Evolutionary conservation across 1,140 invertebrate species (phyloP), one percentile per base, ranked within the genome.

Genomic region (Drosophila micromelanica): DNA sequence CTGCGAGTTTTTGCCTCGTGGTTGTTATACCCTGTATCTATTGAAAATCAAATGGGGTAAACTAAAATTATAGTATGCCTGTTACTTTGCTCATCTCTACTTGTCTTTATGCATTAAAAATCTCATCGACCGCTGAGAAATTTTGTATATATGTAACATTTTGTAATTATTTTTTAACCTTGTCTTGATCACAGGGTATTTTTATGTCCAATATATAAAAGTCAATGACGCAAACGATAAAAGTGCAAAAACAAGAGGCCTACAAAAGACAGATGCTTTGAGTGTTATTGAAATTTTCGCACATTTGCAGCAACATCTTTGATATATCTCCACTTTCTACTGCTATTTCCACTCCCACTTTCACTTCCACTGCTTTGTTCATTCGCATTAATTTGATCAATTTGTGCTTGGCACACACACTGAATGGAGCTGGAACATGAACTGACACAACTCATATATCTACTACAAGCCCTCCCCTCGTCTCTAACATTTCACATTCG

Each of bases 311-410:
- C 11, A 30, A 13, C 32, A 55, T 64, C 40, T 55, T 45, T 55
- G 51, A 55, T 55, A 64, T 45, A 23, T 43, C 57, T 49, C 43
- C 48, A 30, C 17, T 17, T 61, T 57, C 57, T 48, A 11, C 40
- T 56, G 5, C 37, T 13, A 35, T 17, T 56, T 5, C 12, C 8
- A 5, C 23, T 13, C 11, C 45, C 12, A 2, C 17, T 17, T 17
- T 2, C 40, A 27, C 27, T 8, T 17, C 27, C 27, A 12, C n/a
- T 9, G 27, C 45, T 42, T 27, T 27, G 49, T 23, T 45, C 17
- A 49, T 71, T 78, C 82, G 62, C 78, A 89, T 87, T 87, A 87
- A 87, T 89, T 87, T 89, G 78, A 78, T 82, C 82, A 87, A 87
- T 87, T 87, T 78, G 82, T 82, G 78, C 63, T 63, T 60, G 55